These are phyloP conservation scores for Masnerella sp. DNA, from an alignment of 2,888 invertebrate genomes.

Conservation along the genomic window DNA sequence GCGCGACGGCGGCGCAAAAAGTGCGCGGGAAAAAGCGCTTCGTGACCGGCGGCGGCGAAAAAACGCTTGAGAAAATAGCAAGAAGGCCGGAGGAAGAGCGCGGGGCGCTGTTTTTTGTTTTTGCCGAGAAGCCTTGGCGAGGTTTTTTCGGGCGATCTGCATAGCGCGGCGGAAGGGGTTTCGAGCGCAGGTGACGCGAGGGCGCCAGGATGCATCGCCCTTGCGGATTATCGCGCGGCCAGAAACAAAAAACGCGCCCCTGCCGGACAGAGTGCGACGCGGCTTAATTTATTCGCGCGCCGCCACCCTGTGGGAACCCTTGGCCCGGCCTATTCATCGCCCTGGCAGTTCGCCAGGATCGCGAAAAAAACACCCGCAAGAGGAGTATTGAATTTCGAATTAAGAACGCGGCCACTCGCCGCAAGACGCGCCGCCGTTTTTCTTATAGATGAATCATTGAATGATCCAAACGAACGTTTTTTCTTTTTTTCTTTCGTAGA, in stretches of 20 bases:
- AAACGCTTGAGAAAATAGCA: slow-evolving; percentile 47
- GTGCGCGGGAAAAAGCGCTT: slow-evolving; percentile 45
- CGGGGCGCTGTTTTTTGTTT: slow-evolving; percentile 19
- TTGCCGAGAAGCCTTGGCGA: slow-evolving; percentile 27
- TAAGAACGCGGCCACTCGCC: slow-evolving; percentile 19
- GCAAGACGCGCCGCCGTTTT: slow-evolving; percentile 26
- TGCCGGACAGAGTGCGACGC: slow-evolving; percentile 49
- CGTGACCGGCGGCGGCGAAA: slow-evolving; percentile 45
- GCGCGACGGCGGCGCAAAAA: slow-evolving; percentile 28
- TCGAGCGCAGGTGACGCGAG: slow-evolving; percentile 53
- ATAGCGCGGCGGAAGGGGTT: slow-evolving; percentile 45
- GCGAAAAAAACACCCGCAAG: slow-evolving; percentile 42
- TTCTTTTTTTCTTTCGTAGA: too few species aligned
- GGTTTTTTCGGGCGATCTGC: slow-evolving; percentile 32
- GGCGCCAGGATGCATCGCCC: slow-evolving; percentile 61
- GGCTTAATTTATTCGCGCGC: slow-evolving; percentile 60
- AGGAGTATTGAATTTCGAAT: slow-evolving; percentile 55
- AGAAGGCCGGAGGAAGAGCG: slow-evolving; percentile 15
- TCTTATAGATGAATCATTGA: slow-evolving; percentile 43
- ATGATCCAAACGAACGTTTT: slow-evolving; percentile 42
- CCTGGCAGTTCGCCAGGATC: slow-evolving; percentile 50
- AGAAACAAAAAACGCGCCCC: slow-evolving; percentile 52
- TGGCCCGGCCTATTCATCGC: slow-evolving; percentile 45
- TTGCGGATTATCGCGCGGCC: slow-evolving; percentile 58
- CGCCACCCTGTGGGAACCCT: slow-evolving; percentile 60